phyloP scores from a whole-genome alignment of 1,140 invertebrate genomes.

The Trachelipus rathkii region DNA sequence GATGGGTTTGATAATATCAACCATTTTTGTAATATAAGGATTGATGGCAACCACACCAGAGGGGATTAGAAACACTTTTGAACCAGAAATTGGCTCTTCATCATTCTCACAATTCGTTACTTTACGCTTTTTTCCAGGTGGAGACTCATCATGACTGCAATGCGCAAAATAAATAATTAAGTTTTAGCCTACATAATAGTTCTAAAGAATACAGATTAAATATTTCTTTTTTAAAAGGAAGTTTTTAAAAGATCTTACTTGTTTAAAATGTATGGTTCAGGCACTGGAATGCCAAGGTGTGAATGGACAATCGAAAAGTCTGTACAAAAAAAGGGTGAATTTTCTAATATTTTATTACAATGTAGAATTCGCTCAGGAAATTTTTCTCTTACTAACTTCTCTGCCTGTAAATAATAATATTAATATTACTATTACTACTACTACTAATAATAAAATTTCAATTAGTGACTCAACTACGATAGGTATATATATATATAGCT shows the following conservation, averaged over 20 bases:
- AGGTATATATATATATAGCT: too few species aligned
- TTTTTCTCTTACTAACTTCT: conserved; percentile 25
- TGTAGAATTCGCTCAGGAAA: conserved; percentile 29
- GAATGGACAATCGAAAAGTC: conserved; percentile 27
- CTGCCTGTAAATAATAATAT: conserved; percentile 6
- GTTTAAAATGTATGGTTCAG: not conserved
- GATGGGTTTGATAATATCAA: conserved; percentile 85
- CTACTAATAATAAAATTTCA: too few species aligned
- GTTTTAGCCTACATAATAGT: too few species aligned
- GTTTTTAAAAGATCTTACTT: not conserved
- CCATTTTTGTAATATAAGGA: conserved; percentile 74
- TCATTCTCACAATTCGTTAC: conserved; percentile 56
- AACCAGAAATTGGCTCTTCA: conserved; percentile 55
- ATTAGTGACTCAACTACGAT: too few species aligned
- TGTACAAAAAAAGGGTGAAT: conserved; percentile 22
- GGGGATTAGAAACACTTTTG: conserved; percentile 73
- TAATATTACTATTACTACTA: too few species aligned
- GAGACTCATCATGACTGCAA: conserved; percentile 53
- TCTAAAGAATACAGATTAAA: too few species aligned
- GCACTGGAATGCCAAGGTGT: conserved; percentile 22
- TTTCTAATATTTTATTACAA: conserved; percentile 24
- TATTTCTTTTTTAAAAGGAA: too few species aligned
- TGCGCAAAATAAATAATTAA: too few species aligned
- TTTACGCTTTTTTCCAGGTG: conserved; percentile 63
- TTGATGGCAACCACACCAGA: conserved; percentile 79